Base-by-base conservation (phyloP, 2,888 invertebrate genomes). In the Hipparchia semele region DNA sequence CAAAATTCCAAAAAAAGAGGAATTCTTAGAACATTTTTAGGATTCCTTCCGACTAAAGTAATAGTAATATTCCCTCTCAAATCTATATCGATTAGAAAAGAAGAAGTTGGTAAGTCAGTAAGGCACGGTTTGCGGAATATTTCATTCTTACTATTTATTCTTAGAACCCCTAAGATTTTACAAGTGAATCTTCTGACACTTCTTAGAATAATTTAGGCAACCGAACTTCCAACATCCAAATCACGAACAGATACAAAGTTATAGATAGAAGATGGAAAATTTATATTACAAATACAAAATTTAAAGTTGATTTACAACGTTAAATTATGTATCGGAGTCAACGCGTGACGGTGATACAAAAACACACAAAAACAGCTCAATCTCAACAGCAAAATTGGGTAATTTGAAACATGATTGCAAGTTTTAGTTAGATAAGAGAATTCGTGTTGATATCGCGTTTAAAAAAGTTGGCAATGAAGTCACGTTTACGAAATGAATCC, bases 401-500 rank as follows among this genome's bases (percentile, higher is more conserved):
- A 89, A 90, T 88, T 88, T 85, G 77, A 84, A 86, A 87, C 81
- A 80, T 80, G 82, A 90, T 89, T 87, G 88, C 83, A 77, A 87
- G 83, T 84, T 83, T 83, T 78, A 79, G 83, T 88, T 86, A 85
- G 85, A 86, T 85, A 87, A 87, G 84, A 83, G 80, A 85, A 83
- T 84, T 86, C 81, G 80, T 77, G 80, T 80, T 79, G 79, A 80
- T 80, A 81, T 78, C 75, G 45, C 75, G 81, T 39, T 23, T 80
- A 87, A 89, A 90, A 90, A 89, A 88, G 80, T 83, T 77, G 80
- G 83, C 86, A 84, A 88, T 87, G 86, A 84, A 90, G 86, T 91
- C 92, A 92, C 90, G 90, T 89, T 74, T 75, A 73, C 73, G 66
- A 77, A 73, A 76, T 66, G 68, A 87, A 89, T 84, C 84, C 83